Evolutionary conservation across 1,140 invertebrate genomes (phyloP), one percentile per base, ranked within the genome.

Genomic region (Aphaenogaster ashmeadi): DNA sequence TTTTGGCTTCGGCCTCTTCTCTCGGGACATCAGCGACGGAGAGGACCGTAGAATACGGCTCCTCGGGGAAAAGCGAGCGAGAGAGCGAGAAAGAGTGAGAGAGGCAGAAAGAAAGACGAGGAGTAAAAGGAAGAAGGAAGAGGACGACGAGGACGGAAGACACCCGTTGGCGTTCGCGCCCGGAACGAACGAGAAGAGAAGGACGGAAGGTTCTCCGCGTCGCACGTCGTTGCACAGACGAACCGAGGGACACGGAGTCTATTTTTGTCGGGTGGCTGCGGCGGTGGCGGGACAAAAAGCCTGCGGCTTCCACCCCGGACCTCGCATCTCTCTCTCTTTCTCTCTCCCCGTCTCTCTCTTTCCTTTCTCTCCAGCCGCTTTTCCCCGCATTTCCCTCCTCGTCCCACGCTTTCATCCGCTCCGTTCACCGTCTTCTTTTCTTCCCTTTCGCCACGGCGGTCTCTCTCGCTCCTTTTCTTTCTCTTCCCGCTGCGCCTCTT

Each of bases 281-380:
- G 89, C 86, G 89, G 90, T 91, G 91, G 91, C 93, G 92, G 93
- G 92, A 94, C 94, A 95, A 95, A 94, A 94, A 94, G 94, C 94
- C 93, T 92, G 93, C 94, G 94, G 94, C 94, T 94, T 94, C 93
- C 91, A 91, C 89, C 79, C 92, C 90, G 87, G 56, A 85, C 85
- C 64, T 60, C 60, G 78, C 84, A 56, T 86, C 47, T 89, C 90
- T 87, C 58, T 79, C 86, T 72, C 85, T 71, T 77, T 86, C 77
- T 86, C 78, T 85, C 83, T 52, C 67, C 81, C 74, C 69, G 80
- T 27, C 62, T 56, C 77, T 79, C 60, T 72, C 71, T 83, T 60
- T 62, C 44, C 52, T 66, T 75, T 58, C 66, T 84, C 52, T 75
- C 52, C 44, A 74, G 36, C 50, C 66, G 67, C 80, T 81, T 67